Evolutionary conservation across 2,113 vertebrate species (phyloP).

Genomic region (Myotis lucifugus): DNA sequence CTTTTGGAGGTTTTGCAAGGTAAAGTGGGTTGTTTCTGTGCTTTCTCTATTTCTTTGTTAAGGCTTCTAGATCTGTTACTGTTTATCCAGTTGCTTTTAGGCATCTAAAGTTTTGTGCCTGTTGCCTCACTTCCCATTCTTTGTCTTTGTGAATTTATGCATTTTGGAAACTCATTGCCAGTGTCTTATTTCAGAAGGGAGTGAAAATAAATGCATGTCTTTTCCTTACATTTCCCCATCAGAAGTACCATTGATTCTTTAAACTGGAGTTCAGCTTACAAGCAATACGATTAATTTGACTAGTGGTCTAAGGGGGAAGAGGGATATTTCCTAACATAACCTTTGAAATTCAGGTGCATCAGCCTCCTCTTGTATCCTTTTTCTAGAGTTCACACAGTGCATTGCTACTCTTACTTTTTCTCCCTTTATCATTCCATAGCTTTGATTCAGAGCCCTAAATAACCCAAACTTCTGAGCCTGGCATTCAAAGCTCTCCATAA

Average conservation of each 20-base stretch:
- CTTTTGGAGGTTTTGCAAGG: not conserved
- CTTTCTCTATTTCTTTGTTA: not conserved
- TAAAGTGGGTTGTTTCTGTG: not conserved
- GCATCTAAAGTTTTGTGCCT: not conserved
- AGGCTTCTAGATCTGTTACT: not conserved
- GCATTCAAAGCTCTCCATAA: not conserved
- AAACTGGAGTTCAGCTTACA: not conserved
- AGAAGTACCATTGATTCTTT: not conserved
- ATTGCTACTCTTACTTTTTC: not conserved
- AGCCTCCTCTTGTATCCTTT: not conserved
- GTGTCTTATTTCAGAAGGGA: not conserved
- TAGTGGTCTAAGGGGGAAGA: not conserved
- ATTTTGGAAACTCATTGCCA: constrained; percentile 20
- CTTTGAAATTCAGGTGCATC: not conserved
- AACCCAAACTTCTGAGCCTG: not conserved
- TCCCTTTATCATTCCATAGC: not conserved
- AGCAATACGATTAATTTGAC: not conserved
- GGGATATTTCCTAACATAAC: not conserved
- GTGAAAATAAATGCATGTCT: not conserved
- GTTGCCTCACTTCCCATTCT: not conserved
- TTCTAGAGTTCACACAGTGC: not conserved
- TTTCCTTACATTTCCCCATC: not conserved
- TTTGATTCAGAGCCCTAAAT: not conserved
- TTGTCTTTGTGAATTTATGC: not conserved
- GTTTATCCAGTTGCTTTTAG: not conserved